Base-by-base conservation (phyloP, 2,113 vertebrate genomes). In the Mugil cephalus region DNA sequence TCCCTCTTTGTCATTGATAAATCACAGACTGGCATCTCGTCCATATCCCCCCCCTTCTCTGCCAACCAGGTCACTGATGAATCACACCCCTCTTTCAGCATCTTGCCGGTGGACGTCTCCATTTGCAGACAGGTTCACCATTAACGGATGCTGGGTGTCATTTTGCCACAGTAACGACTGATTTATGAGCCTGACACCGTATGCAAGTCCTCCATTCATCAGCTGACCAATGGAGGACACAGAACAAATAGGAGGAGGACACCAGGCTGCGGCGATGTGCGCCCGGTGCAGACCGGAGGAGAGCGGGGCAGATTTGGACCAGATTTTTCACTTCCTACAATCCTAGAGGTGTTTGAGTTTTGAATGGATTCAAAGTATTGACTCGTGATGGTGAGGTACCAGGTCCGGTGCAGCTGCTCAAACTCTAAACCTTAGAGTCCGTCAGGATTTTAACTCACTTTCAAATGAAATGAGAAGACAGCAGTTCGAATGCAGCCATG, bases 151-250 rank as follows among this genome's bases (percentile, higher is more conserved):
- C 9, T 14, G 89, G 81, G 85, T 92, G 85, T 90, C 89, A 89
- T 89, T 92, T 94, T 94, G 94, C 93, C 91, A 92, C 84, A 89
- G 88, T 91, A 93, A 91, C 82, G 85, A 90, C 67, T 95, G 95
- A 95, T 96, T 95, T 95, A 94, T 88, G 90, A 83, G 12, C 78
- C 80, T 89, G 89, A 94, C 93, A 94, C 74, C 69, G 91, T 88
- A 89, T 74, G 87, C 74, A 88, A 94, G 92, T 93, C 94, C 91
- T 92, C 92, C 91, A 96, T 96, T 89, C 91, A 91, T 96, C 94
- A 93, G 89, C 83, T 93, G 83, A 83, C 72, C 77, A 68, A 80
- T 74, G 87, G 78, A 51, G 48, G 93, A 91, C 82, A 74, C 69
- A 84, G 55, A 55, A 82, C 70, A 69, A 64, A 77, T 34, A 61